Evolutionary conservation across 2,888 invertebrate species (phyloP).

Genomic region (Chromoteleia sp.): DNA sequence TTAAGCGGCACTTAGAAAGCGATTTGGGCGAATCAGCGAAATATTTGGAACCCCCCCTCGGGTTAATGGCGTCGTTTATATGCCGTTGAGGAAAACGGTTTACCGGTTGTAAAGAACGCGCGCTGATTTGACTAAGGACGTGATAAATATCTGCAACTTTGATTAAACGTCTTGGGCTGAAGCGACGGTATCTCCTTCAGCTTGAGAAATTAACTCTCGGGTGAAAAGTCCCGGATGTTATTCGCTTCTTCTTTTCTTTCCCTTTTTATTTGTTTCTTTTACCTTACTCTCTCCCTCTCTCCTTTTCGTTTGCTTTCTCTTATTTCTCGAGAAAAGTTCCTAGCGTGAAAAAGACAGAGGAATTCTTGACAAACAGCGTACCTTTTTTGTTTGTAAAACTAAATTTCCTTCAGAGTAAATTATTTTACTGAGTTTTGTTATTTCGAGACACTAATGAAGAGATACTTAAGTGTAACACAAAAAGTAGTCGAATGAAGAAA

Average conservation of each 20-base stretch:
- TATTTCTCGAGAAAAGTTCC: slow-evolving; percentile 10
- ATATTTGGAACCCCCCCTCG: slow-evolving; percentile 38
- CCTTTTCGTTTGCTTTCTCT: neutral
- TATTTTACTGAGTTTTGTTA: slow-evolving; percentile 35
- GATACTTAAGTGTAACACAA: slow-evolving; percentile 34
- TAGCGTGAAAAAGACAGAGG: slow-evolving; percentile 16
- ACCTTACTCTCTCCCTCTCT: neutral
- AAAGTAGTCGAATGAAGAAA: slow-evolving; percentile 42
- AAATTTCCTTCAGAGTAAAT: slow-evolving; percentile 47
- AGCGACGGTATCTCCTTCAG: slow-evolving; percentile 27
- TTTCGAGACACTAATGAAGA: slow-evolving; percentile 41
- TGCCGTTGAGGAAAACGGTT: slow-evolving; percentile 47
- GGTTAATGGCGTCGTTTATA: slow-evolving; percentile 55
- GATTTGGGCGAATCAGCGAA: slow-evolving; percentile 52
- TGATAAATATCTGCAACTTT: slow-evolving; percentile 66
- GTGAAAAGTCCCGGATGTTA: slow-evolving; percentile 34
- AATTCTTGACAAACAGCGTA: slow-evolving; percentile 23
- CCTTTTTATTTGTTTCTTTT: neutral
- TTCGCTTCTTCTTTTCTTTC: neutral
- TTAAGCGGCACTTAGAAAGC: slow-evolving; percentile 54
- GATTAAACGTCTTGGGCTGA: slow-evolving; percentile 50
- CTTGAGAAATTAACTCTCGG: slow-evolving; percentile 55
- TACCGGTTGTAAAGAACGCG: slow-evolving; percentile 57
- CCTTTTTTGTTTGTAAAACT: slow-evolving; percentile 27
- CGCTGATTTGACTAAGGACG: slow-evolving; percentile 63